A percentile compares a stretch with the other conserved stretches of the same genome.
phyloP scores from a whole-genome alignment of 2,113 vertebrate species.

The Zosterops pallidus region DNA sequence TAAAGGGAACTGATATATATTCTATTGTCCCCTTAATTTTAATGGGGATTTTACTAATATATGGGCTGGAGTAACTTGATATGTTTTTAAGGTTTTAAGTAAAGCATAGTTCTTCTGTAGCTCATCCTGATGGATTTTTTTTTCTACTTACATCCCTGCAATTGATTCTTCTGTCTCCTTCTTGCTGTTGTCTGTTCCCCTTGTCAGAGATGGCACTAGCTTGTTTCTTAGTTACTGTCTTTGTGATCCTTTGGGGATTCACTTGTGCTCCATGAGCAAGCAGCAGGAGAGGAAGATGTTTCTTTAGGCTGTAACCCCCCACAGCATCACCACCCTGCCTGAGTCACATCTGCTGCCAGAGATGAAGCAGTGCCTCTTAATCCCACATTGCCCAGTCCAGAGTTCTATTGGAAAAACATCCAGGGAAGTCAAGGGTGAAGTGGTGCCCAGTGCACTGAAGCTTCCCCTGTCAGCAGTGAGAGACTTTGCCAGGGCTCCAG shows the following conservation, averaged over 20 bases:
- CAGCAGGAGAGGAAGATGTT: slow-evolving; percentile 4
- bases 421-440: not conserved
- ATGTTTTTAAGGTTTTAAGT: not conserved
- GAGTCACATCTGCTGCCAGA: not conserved
- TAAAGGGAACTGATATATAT: not conserved
- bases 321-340: not conserved
- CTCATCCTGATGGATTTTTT: not conserved
- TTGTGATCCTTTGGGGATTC: slow-evolving; percentile 21
- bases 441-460: not conserved
- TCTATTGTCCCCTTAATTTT: not conserved
- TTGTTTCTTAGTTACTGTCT: slow-evolving; percentile 48
- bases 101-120: not conserved
- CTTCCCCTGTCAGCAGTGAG: not conserved
- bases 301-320: slow-evolving; percentile 10
- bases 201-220: not conserved
- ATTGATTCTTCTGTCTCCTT: not conserved
- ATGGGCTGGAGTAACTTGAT: not conserved
- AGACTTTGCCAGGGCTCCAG: not conserved
- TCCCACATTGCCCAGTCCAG: not conserved
- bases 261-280: slow-evolving; percentile 3
- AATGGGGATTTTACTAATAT: not conserved
- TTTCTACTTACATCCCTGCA: not conserved
- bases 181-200: not conserved
- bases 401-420: not conserved
- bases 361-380: not conserved